Conservation (phyloP, 1,140 invertebrate species). For the Platyscapa corneri region DNA sequence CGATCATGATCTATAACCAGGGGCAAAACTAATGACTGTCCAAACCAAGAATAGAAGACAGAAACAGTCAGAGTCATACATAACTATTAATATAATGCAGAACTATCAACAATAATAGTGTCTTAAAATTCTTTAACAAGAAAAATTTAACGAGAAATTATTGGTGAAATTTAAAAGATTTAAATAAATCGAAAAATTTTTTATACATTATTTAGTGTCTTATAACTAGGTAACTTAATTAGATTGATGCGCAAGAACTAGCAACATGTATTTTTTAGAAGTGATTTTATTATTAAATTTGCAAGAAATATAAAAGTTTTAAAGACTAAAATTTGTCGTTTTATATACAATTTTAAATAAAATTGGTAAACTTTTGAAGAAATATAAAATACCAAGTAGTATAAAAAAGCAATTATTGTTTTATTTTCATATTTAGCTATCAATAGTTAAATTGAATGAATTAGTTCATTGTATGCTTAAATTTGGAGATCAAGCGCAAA, state of each 20-base stretch:
- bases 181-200: background rate
- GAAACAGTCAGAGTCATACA: background rate
- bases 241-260: slow-evolving; percentile 20
- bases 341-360: background rate
- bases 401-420: background rate
- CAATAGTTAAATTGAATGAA: slow-evolving; percentile 12
- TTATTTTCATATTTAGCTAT: background rate
- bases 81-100: slow-evolving; percentile 1
- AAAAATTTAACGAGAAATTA: background rate
- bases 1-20: background rate
- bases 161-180: background rate
- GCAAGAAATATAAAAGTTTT: background rate
- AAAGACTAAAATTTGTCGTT: background rate
- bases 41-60: slow-evolving; percentile 21
- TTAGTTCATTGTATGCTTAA: background rate
- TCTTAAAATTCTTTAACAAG: background rate
- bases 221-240: slow-evolving; percentile 13
- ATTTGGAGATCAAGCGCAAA: background rate
- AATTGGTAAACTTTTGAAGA: background rate
- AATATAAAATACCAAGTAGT: background rate
- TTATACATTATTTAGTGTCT: background rate
- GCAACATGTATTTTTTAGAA: background rate
- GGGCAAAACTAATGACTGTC: background rate
- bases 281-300: background rate
- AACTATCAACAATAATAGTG: background rate